Evolutionary conservation across 2,113 vertebrate species (phyloP), one percentile per base, ranked within the genome.

Genomic region (Cololabis saira): DNA sequence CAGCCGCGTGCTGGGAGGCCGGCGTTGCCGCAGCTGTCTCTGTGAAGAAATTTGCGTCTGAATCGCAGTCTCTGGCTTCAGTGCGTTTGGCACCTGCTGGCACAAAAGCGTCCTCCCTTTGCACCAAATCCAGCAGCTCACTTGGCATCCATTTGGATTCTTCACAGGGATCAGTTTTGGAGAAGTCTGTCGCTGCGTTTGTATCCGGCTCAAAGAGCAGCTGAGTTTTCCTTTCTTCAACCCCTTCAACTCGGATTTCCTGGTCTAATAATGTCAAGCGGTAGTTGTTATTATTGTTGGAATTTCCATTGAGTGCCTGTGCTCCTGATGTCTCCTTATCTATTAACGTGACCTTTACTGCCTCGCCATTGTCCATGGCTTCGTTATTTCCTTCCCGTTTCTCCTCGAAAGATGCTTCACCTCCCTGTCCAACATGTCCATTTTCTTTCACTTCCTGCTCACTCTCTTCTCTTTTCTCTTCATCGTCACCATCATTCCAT

Each of bases 221-320:
- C 61, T 55, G 54, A 2, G 55, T 41, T 15, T 21, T 12, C 19
- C 55, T 16, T 12, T 18, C 64, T 52, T 78, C 78, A 0, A 44
- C 63, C 43, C 44, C 53, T 54, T 48, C 17, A 55, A 71, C 74
- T 61, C 67, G 37, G 19, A 71, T 42, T 30, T 66, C 78, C 10
- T 41, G 41, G 42, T 88, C 63, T 41, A 54, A 57, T 61, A 75
- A 47, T 0, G 54, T 18, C 51, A 50, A 60, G 22, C 30, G 66
- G 19, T 74, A 87, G 18, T 82, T 90, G 59, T 96, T 97, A 16
- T 95, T 97, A 52, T 96, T 94, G 78, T 96, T 97, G 81, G 70
- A 58, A 75, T 92, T 93, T 56, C 67, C 75, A 54, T 90, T 90
- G 21, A 54, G 47, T 4, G 59, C 48, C 53, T 68, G 69, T 45